Evolutionary conservation across 2,113 vertebrate genomes (phyloP).

Genomic region (Antidorcas marsupialis): DNA sequence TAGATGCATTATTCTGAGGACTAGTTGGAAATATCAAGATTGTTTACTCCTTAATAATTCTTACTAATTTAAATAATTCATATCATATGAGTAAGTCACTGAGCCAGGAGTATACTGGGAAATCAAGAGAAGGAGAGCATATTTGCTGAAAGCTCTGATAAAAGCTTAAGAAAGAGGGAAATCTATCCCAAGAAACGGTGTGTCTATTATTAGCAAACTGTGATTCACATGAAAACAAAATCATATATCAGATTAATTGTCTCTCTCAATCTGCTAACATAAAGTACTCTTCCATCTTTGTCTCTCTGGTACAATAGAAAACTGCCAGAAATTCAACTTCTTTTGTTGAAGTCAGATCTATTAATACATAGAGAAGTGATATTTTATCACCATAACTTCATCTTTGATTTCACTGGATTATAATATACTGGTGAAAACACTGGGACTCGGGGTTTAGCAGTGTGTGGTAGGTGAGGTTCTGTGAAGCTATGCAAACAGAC

Average conservation of each 20-base stretch:
- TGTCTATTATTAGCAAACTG: neutral
- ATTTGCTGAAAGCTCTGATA: neutral
- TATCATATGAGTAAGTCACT: neutral
- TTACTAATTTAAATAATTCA: slow-evolving; percentile 23
- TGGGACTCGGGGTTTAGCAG: neutral
- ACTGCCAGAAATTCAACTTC: neutral
- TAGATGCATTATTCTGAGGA: neutral
- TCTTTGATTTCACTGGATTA: neutral
- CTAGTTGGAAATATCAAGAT: neutral
- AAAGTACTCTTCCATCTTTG: neutral
- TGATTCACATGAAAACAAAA: slow-evolving; percentile 1
- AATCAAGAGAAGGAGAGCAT: neutral
- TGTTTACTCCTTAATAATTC: neutral
- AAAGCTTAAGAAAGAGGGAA: neutral
- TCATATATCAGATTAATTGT: neutral
- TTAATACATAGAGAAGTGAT: neutral
- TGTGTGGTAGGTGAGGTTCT: neutral
- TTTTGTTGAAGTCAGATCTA: neutral
- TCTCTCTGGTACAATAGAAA: neutral
- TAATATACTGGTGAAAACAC: neutral
- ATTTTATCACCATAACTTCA: neutral
- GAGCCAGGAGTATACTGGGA: neutral
- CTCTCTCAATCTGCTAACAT: neutral
- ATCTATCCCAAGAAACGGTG: neutral
- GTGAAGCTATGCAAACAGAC: neutral